phyloP scores from a whole-genome alignment of 2,113 vertebrate genomes.

The Ia io region DNA sequence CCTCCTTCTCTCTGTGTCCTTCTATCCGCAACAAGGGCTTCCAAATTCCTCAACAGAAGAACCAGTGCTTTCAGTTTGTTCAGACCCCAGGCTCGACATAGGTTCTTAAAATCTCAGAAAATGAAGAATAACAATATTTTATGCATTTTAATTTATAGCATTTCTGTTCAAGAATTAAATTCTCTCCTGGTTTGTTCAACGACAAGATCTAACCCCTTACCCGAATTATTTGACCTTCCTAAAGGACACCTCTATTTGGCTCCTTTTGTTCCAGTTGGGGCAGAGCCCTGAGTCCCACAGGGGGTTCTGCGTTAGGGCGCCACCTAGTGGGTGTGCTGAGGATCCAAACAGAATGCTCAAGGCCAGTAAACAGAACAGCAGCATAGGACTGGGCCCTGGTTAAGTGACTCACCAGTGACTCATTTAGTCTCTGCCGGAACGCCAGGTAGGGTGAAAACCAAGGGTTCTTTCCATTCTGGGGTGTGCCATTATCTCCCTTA shows the following conservation, averaged over 20 bases:
- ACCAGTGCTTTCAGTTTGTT: conserved; percentile 72
- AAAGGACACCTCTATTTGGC: background rate
- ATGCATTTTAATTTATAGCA: background rate
- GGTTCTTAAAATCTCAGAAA: conserved; percentile 73
- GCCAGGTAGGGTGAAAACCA: background rate
- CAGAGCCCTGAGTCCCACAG: background rate
- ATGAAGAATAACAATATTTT: conserved; percentile 73
- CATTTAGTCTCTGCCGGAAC: background rate
- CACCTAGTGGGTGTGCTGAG: conserved; percentile 4
- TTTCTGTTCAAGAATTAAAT: background rate
- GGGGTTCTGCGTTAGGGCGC: background rate
- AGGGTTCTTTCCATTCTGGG: background rate
- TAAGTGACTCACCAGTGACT: background rate
- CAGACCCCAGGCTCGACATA: conserved; percentile 57
- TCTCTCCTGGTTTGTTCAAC: background rate
- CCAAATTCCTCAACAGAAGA: conserved; percentile 68
- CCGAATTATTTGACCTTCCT: background rate
- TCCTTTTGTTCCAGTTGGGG: background rate
- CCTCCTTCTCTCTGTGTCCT: conserved; percentile 23
- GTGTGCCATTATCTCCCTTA: background rate
- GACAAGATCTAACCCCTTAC: background rate
- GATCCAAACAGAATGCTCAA: background rate
- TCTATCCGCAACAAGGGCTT: conserved; percentile 69
- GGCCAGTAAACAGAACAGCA: background rate
- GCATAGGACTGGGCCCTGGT: background rate